These are phyloP conservation scores for Physeter macrocephalus DNA, from an alignment of 2,113 vertebrate genomes.

Conservation along the genomic window DNA sequence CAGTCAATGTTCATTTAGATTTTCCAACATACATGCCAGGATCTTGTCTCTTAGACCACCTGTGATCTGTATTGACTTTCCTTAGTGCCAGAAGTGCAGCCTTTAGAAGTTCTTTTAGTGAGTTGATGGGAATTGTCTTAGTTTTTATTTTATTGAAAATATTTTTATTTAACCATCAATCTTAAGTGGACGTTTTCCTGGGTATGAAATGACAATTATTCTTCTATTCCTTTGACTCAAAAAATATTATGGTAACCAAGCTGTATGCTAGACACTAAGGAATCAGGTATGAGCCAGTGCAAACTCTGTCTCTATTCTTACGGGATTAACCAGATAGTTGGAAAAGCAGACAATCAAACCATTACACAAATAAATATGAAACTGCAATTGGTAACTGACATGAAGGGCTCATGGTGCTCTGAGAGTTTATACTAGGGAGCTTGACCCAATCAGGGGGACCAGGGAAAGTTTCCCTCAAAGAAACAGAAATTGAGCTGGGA, in stretches of 20 bases:
- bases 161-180: not conserved
- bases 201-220: not conserved
- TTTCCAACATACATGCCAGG: not conserved
- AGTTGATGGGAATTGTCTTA: not conserved
- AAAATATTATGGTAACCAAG: not conserved
- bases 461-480: not conserved
- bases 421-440: not conserved
- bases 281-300: not conserved
- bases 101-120: not conserved
- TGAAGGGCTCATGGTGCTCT: not conserved
- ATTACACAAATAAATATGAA: not conserved
- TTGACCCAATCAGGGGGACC: not conserved
- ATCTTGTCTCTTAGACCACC: not conserved
- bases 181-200: not conserved
- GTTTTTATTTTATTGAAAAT: not conserved
- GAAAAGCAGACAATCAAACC: not conserved
- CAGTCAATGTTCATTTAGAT: not conserved
- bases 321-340: not conserved
- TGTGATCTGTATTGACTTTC: not conserved
- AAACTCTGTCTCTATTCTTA: not conserved
- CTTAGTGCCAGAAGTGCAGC: not conserved
- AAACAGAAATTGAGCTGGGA: not conserved
- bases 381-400: too few relatives aligned
- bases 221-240: not conserved
- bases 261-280: not conserved